Percentiles rank a stretch among this genome's conserved stretches.
Conservation (phyloP, 2,888 invertebrate genomes). For the Eristalinus aeneus region DNA sequence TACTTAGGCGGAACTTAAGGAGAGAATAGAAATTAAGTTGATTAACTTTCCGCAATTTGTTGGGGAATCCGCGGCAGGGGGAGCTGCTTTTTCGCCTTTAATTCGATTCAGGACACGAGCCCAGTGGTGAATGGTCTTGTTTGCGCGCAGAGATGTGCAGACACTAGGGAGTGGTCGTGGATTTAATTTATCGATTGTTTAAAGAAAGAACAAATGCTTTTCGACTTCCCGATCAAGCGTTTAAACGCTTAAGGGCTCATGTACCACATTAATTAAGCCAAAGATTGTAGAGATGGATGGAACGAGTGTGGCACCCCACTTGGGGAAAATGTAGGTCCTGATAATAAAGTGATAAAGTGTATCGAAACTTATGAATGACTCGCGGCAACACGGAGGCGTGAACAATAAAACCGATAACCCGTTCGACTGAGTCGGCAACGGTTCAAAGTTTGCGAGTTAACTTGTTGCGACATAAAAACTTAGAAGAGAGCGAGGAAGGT, state of each 20-base stretch:
- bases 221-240: background rate
- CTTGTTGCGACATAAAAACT: no score
- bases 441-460: background rate
- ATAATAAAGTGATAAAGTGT: background rate
- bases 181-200: background rate
- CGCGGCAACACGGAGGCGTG: background rate
- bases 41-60: constrained; percentile 30
- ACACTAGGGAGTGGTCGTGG: background rate
- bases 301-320: background rate
- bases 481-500: no score
- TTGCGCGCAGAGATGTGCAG: background rate
- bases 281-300: background rate
- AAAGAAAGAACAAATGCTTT: background rate
- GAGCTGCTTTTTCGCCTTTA: constrained; percentile 1
- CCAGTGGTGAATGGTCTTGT: background rate
- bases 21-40: constrained; percentile 28
- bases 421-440: background rate
- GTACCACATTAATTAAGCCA: background rate
- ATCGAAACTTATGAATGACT: background rate
- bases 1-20: constrained; percentile 10
- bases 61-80: background rate
- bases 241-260: background rate
- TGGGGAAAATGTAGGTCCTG: background rate
- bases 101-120: constrained; percentile 6
- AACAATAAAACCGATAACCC: background rate